Evolutionary conservation across 2,888 invertebrate genomes (phyloP).

Genomic region (Oscheius sp.): DNA sequence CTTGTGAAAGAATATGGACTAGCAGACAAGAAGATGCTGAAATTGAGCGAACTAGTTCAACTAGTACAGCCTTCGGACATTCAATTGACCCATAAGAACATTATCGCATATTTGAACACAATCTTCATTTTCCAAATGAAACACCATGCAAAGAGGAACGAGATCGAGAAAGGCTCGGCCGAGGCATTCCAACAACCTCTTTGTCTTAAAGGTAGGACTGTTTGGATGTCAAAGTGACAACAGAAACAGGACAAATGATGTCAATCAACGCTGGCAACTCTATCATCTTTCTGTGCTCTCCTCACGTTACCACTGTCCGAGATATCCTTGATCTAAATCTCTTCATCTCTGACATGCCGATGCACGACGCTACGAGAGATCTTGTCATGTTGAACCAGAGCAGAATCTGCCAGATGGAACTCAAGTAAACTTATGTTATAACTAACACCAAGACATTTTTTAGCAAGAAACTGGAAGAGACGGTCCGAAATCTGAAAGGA

Average conservation of each 20-base stretch:
- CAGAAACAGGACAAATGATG: slow-evolving; percentile 65
- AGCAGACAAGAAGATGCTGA: slow-evolving; percentile 63
- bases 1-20: slow-evolving; percentile 63
- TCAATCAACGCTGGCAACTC: slow-evolving; percentile 63
- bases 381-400: slow-evolving; percentile 70
- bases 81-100: slow-evolving; percentile 67
- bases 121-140: slow-evolving; percentile 69
- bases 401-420: slow-evolving; percentile 68
- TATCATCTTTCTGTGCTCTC: slow-evolving; percentile 69
- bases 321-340: slow-evolving; percentile 66
- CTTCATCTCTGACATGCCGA: slow-evolving; percentile 70
- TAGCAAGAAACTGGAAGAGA: slow-evolving; percentile 69
- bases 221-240: background rate
- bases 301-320: slow-evolving; percentile 67
- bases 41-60: slow-evolving; percentile 66
- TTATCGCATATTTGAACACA: slow-evolving; percentile 66
- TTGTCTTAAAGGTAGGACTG: slow-evolving; percentile 48
- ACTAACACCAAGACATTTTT: slow-evolving; percentile 33
- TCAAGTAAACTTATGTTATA: slow-evolving; percentile 55
- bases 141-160: slow-evolving; percentile 56
- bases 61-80: slow-evolving; percentile 68
- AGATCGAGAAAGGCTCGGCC: slow-evolving; percentile 46
- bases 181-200: slow-evolving; percentile 58
- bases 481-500: slow-evolving; percentile 58
- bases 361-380: slow-evolving; percentile 71